Evolutionary conservation across 2,113 vertebrate genomes (phyloP).

Genomic region (Lycaon pictus): DNA sequence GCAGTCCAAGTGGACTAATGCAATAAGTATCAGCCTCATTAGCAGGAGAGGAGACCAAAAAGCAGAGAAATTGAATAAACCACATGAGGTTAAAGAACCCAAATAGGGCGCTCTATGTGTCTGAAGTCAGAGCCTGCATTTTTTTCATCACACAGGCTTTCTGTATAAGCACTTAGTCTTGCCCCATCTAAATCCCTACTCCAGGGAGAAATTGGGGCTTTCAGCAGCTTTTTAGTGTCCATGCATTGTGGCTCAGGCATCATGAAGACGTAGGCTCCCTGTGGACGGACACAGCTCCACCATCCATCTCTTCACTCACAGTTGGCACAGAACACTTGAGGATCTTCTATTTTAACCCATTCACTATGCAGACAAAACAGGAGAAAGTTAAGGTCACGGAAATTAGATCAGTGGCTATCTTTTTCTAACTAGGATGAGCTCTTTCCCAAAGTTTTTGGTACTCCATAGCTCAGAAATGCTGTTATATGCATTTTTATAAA

Average conservation of each 20-base stretch:
- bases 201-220: neutral
- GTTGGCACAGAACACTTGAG: neutral
- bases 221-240: constrained; percentile 27
- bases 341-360: neutral
- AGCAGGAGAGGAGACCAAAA: neutral
- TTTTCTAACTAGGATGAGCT: constrained; percentile 1
- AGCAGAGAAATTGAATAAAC: neutral
- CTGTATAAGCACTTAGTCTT: neutral
- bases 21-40: neutral
- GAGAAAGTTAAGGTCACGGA: neutral
- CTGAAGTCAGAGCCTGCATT: neutral
- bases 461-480: neutral
- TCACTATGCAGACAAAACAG: neutral
- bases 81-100: neutral
- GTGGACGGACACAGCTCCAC: fast-evolving
- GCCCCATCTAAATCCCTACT: neutral
- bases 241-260: neutral
- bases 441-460: neutral
- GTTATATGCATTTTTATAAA: constrained; percentile 32
- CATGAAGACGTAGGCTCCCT: neutral
- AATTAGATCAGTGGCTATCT: neutral
- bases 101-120: neutral
- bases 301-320: neutral
- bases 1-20: neutral
- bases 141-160: neutral